These are phyloP conservation scores for Rotaria socialis DNA, from an alignment of 2,888 invertebrate genomes.

Conservation along the genomic window DNA sequence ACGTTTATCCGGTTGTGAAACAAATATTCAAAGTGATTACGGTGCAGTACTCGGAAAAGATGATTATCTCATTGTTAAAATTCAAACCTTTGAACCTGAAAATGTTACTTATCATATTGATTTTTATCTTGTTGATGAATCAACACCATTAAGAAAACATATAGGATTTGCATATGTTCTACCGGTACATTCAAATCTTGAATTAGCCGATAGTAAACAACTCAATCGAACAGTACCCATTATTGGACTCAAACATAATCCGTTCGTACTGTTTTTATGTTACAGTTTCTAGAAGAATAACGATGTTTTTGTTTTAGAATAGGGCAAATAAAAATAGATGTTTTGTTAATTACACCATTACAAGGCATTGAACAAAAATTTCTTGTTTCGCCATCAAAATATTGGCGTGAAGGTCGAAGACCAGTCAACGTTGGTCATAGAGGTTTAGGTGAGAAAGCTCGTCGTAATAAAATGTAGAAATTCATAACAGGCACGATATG, in stretches of 20 bases:
- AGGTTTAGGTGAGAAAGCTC: neutral
- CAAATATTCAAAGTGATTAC: conserved; percentile 5
- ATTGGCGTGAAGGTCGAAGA: conserved; percentile 3
- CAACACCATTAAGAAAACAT: neutral
- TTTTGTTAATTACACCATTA: neutral
- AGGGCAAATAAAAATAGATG: conserved; percentile 2
- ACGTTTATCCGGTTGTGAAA: neutral
- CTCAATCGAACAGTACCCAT: neutral
- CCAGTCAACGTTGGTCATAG: neutral
- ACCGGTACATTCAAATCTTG: conserved; percentile 22
- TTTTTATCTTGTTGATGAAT: conserved; percentile 28
- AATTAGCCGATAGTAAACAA: conserved; percentile 25
- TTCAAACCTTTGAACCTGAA: conserved; percentile 37
- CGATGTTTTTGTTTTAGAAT: neutral
- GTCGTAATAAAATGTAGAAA: too few relatives aligned
- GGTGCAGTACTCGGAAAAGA: neutral
- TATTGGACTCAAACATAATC: conserved; percentile 29
- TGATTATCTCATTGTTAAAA: conserved; percentile 32
- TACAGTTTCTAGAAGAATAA: too few relatives aligned
- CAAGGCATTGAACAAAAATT: neutral
- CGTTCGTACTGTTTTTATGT: neutral
- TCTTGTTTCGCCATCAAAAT: neutral
- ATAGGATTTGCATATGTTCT: conserved; percentile 32
- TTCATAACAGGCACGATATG: too few relatives aligned
- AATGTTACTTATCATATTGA: conserved; percentile 36